phyloP scores from a whole-genome alignment of 2,113 vertebrate genomes.

The Pristiophorus japonicus region DNA sequence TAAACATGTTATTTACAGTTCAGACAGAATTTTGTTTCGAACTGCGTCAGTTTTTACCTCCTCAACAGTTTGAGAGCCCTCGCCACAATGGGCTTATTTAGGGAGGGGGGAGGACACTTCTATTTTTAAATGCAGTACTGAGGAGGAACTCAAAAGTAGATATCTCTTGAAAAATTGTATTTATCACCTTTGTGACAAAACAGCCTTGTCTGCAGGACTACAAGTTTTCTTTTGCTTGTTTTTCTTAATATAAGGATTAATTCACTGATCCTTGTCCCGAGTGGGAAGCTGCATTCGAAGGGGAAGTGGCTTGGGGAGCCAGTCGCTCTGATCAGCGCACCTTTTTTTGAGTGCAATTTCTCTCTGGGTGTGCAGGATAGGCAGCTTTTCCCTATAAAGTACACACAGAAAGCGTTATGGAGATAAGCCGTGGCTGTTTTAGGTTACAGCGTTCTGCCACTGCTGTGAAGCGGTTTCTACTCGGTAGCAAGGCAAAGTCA shows the following conservation, averaged over 20 bases:
- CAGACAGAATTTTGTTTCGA: background rate
- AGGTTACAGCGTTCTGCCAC: background rate
- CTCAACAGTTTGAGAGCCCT: background rate
- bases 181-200: too few relatives aligned
- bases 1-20: background rate
- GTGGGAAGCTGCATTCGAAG: background rate
- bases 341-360: too few relatives aligned
- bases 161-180: background rate
- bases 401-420: background rate
- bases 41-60: background rate
- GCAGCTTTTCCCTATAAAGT: background rate
- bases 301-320: background rate
- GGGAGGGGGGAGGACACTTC: background rate
- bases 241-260: too few relatives aligned
- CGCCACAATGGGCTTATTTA: background rate
- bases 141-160: background rate
- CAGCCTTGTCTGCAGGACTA: too few relatives aligned
- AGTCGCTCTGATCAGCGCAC: too few relatives aligned
- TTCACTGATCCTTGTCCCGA: background rate
- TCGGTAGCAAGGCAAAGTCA: background rate
- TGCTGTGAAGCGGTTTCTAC: background rate
- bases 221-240: too few relatives aligned
- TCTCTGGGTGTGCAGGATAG: background rate
- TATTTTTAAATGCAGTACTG: background rate
- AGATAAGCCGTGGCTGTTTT: background rate